Conservation (phyloP, 2,797 vertebrate genomes). For the Hapalemur alaotrensis region DNA sequence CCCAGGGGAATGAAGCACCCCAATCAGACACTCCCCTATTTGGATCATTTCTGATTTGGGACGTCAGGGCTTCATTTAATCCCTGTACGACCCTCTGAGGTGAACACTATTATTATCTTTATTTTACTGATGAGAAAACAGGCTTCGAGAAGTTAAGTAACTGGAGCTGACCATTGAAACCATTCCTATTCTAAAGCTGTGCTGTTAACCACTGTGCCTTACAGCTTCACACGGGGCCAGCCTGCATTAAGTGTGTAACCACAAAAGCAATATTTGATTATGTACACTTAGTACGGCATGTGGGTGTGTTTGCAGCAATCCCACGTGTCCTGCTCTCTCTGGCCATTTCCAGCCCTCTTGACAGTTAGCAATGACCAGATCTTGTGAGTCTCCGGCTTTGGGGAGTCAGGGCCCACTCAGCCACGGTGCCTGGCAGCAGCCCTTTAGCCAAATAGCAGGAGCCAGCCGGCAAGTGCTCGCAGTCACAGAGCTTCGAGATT, state of each 20-base stretch:
- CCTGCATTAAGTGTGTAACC: neutral
- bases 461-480: neutral
- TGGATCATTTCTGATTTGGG: neutral
- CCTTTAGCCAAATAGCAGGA: slow-evolving; percentile 31
- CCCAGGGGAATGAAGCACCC: neutral
- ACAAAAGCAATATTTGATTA: neutral
- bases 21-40: neutral
- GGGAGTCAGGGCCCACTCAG: neutral
- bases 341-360: neutral
- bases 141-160: neutral
- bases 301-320: neutral
- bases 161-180: neutral
- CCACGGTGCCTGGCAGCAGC: neutral
- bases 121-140: slow-evolving; percentile 42
- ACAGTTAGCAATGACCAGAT: neutral
- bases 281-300: neutral
- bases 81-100: neutral
- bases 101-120: neutral
- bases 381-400: neutral
- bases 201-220: neutral
- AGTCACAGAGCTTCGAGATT: slow-evolving; percentile 19
- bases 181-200: neutral
- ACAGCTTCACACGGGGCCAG: neutral
- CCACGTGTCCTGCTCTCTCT: neutral
- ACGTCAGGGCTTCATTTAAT: neutral